Base-by-base conservation (phyloP, 53 echinoderm and acorn worm genomes). In the Hippasteria phrygiana region DNA sequence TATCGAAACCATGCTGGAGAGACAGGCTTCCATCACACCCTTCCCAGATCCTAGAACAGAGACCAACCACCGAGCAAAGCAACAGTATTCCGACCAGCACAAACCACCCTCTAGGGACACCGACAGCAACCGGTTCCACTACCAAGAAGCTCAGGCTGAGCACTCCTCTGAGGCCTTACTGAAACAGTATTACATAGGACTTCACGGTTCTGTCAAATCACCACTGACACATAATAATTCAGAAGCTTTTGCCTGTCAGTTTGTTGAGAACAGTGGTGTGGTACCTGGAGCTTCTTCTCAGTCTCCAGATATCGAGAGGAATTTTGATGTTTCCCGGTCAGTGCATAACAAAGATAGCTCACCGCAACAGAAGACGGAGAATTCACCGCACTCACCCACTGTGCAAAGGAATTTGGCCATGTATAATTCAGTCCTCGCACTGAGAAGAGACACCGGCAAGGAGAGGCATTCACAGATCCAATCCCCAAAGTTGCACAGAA, bases 1-100 rank as follows among this genome's bases (percentile, higher is more conserved):
- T 48, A 88, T 96, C 35, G 96, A 96, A 78, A 94, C 96, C 28
- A 88, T 94, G 9, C 54, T 94, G 73, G 96, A 96, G 74, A 82
- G 92, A 48, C 89, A 94, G 13, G 88, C 91, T 74, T 90, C 93
- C 64, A 72, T 90, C 5, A 81, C 90, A 35, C 89, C 89, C 67
- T 76, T 65, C 66, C 89, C 89, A 34, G 64, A 66, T 43, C 31
- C 64, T 9, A 63, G 45, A 11, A 64, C 17, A 16, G 85, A 85
- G 38, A 51, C 47, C 24, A 35, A 18, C 12, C 47, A 46, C 12
- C 70, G 47, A 37, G 43, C 22, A 43, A 63, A 82, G 43, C 82
- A 65, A 16, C 82, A 63, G 32, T 78, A 55, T 26, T 33, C 32
- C 2, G 82, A 82, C 43, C 85, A 71, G 69, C 85, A 85, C 17